phyloP scores from a whole-genome alignment of 2,113 vertebrate species.

The Romanogobio albipinnatus region DNA sequence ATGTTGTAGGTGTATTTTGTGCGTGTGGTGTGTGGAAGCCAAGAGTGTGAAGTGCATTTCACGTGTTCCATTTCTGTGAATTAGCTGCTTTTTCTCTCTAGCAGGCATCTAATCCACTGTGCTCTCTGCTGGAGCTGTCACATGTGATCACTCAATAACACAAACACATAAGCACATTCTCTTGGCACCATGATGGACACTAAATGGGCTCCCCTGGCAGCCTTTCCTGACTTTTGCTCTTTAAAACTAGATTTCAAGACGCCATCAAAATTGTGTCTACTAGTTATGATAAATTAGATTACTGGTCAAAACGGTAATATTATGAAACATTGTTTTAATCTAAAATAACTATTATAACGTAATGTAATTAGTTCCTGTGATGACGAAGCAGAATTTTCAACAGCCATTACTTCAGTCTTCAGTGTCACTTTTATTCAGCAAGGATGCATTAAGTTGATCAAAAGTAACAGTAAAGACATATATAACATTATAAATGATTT shows the following conservation, averaged over 20 bases:
- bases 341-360: neutral
- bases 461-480: neutral
- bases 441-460: neutral
- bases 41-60: slow-evolving; percentile 7
- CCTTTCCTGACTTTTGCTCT: slow-evolving; percentile 1
- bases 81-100: neutral
- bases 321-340: neutral
- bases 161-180: neutral
- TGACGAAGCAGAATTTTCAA: too few species aligned
- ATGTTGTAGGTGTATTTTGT: neutral
- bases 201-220: neutral
- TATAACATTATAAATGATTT: neutral
- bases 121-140: slow-evolving; percentile 12
- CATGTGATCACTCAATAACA: neutral
- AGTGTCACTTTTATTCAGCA: neutral
- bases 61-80: neutral
- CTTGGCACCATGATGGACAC: slow-evolving; percentile 15
- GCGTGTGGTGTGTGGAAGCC: neutral
- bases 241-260: neutral
- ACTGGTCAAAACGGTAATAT: neutral
- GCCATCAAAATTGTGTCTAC: neutral
- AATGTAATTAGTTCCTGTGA: too few species aligned
- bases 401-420: too few species aligned
- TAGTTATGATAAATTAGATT: neutral
- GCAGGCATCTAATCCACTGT: slow-evolving; percentile 6